Percentiles rank a stretch among this genome's conserved stretches.
Evolutionary conservation across 2,113 vertebrate species (phyloP).

Genomic region (Mus pahari): DNA sequence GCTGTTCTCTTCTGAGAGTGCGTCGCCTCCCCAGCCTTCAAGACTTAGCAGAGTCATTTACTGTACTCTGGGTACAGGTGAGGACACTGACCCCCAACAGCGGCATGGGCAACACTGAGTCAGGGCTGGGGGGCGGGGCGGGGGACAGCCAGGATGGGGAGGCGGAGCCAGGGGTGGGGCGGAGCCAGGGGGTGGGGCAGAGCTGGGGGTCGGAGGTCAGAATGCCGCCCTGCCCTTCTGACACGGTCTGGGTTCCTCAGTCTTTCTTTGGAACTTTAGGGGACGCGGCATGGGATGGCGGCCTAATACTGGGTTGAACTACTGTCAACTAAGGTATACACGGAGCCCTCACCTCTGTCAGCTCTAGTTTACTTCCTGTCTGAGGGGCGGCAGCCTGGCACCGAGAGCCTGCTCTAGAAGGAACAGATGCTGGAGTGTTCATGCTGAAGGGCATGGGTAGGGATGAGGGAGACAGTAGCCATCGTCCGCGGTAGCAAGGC

Average conservation of each 20-base stretch:
- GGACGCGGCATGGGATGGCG: rapidly evolving
- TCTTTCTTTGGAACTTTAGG: not conserved
- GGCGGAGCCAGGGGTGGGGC: too few relatives aligned
- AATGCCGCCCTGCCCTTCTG: rapidly evolving
- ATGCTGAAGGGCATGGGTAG: not conserved
- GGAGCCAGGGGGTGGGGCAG: too few relatives aligned
- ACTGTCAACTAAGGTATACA: not conserved
- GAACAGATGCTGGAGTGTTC: too few relatives aligned
- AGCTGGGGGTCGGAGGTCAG: not conserved
- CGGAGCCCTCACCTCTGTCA: not conserved
- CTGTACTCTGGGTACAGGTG: not conserved
- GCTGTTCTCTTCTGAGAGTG: rapidly evolving
- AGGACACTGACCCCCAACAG: too few relatives aligned
- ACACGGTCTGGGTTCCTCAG: not conserved
- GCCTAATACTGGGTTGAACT: not conserved
- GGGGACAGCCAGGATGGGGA: too few relatives aligned
- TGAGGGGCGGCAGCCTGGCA: not conserved
- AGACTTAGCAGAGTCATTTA: too few relatives aligned
- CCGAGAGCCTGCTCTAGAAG: not conserved
- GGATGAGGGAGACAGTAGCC: not conserved
- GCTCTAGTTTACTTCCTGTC: not conserved
- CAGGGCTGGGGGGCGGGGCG: not conserved
- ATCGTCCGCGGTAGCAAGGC: not conserved
- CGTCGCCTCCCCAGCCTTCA: not conserved
- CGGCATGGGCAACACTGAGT: not conserved